Conservation (phyloP, 2,888 invertebrate genomes). For the Pyrocoelia pectoralis region DNA sequence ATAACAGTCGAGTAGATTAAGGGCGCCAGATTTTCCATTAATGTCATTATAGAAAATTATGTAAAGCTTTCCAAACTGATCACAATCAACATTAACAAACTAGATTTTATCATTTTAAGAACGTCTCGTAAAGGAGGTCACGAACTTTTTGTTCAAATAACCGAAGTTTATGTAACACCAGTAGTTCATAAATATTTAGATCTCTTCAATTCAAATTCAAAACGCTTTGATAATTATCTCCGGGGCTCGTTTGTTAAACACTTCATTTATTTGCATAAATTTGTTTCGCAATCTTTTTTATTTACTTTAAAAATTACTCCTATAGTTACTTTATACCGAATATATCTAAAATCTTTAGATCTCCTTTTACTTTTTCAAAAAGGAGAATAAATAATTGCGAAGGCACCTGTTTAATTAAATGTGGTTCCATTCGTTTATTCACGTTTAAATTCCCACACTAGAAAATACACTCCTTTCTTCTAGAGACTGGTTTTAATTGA, state of each 20-base stretch:
- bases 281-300: conserved; percentile 5
- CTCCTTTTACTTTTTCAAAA: background rate
- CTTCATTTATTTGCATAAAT: conserved; percentile 10
- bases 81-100: background rate
- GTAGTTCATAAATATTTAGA: conserved; percentile 11
- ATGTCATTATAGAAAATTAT: too few relatives aligned
- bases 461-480: conserved; percentile 48
- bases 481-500: conserved; percentile 46
- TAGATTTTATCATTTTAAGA: background rate
- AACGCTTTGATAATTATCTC: conserved; percentile 11
- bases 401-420: conserved; percentile 55
- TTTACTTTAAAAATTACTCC: conserved; percentile 1
- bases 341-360: too few relatives aligned
- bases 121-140: background rate
- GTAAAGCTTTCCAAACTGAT: too few relatives aligned
- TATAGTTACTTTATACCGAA: too few relatives aligned
- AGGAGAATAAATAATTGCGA: conserved; percentile 45
- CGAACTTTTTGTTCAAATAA: background rate
- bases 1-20: too few relatives aligned
- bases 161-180: conserved; percentile 5
- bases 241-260: conserved; percentile 3
- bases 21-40: too few relatives aligned
- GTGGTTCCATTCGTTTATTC: conserved; percentile 57
- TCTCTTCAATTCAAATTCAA: background rate
- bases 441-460: conserved; percentile 55